Base-by-base conservation (phyloP, 2,888 invertebrate species). In the Uropetala carovei region DNA sequence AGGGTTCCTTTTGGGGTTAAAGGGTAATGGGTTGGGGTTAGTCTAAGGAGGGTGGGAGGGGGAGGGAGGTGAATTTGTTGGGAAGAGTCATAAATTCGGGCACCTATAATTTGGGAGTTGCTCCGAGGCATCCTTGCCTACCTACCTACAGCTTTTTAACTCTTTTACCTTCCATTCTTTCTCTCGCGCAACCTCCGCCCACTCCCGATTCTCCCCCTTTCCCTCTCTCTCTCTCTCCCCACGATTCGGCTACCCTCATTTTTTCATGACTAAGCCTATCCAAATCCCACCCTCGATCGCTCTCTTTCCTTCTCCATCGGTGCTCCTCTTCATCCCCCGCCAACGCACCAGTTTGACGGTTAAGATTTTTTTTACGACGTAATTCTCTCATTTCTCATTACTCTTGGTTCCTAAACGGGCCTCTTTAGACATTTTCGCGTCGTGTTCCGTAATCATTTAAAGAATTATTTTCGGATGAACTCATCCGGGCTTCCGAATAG, bases 81-180 rank as follows among this genome's bases (percentile, higher is more conserved):
- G 75, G 75, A 75, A 75, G 22, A 75, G 27, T 22, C 75, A 75
- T 75, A 75, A 75, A 75, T 75, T 22, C 75, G 75, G 75, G 22
- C 75, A 75, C 75, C 75, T 75, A 75, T 75, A 75, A 75, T 75
- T 75, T 75, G 75, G 75, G 27, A 75, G 75, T 75, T 75, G 75
- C 22, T 22, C 75, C 75, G 27, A 75, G 75, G 75, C 27, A 75
- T 27, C 75, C 75, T 75, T 75, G 27, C 75, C 75, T 75, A 75
- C 75, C 75, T 27, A 75, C 75, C 75, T 27, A 75, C 75, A 22
- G 27, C 75, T 75, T 27, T 27, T 75, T 13, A 22, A 27, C 13
- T 27, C 27, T 27, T 75, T 75, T 75, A 75, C 27, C 75, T 75
- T 13, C 22, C 27, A 27, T 75, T 75, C 22, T 75, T 27, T 14